phyloP scores from a whole-genome alignment of 2,888 invertebrate species.

The Leucozona laternaria region DNA sequence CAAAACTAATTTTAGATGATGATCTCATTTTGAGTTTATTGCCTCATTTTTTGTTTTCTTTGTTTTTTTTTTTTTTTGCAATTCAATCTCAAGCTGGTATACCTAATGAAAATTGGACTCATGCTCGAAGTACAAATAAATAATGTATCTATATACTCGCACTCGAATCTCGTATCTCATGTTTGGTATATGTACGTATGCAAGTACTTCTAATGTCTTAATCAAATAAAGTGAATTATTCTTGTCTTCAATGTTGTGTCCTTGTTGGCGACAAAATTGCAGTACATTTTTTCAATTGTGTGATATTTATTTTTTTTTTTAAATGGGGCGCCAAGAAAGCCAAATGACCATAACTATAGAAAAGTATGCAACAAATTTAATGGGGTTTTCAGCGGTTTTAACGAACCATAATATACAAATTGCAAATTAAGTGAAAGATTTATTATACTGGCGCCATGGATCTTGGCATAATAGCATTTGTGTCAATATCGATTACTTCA shows the following conservation, averaged over 20 bases:
- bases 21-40: constrained; percentile 53
- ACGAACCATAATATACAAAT: constrained; percentile 52
- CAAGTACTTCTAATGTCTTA: constrained; percentile 28
- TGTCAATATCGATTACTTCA: constrained; percentile 66
- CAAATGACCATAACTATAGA: constrained; percentile 26
- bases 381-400: constrained; percentile 29
- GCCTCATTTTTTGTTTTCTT: constrained; percentile 3
- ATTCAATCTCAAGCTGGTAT: constrained; percentile 30
- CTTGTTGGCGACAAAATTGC: constrained; percentile 27
- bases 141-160: not conserved
- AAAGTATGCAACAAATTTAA: constrained; percentile 31
- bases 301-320: too few relatives aligned
- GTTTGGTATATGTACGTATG: not conserved
- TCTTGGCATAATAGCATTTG: constrained; percentile 62
- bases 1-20: constrained; percentile 51
- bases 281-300: not conserved
- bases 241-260: constrained; percentile 41
- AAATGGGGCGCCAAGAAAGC: constrained; percentile 25
- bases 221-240: constrained; percentile 43
- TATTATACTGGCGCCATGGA: constrained; percentile 63
- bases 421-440: constrained; percentile 68
- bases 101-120: constrained; percentile 48
- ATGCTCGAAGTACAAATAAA: constrained; percentile 33
- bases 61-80: constrained; percentile 1
- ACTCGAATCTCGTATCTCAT: not conserved